Evolutionary conservation across 2,888 invertebrate genomes (phyloP).

Genomic region (Campoplex nolae): DNA sequence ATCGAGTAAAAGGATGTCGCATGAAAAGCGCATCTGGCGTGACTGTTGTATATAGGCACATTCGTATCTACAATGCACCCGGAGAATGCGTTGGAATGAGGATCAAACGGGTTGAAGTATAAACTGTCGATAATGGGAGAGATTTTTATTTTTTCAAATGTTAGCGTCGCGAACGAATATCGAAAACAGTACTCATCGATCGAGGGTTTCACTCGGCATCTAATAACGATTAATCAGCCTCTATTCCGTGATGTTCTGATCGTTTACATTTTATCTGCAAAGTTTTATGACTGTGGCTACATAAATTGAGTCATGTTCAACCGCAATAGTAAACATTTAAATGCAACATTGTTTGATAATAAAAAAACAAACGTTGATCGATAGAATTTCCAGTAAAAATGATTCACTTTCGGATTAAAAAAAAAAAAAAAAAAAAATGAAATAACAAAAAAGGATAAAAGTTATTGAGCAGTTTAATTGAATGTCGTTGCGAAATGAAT

Average conservation of each 20-base stretch:
- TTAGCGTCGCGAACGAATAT: neutral
- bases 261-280: neutral
- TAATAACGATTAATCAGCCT: neutral
- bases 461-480: neutral
- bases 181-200: neutral
- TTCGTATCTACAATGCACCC: neutral
- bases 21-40: conserved; percentile 47
- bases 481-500: neutral
- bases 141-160: neutral
- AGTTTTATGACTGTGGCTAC: neutral
- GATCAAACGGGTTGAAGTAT: neutral
- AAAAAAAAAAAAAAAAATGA: neutral
- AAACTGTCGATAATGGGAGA: neutral
- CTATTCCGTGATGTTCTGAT: neutral
- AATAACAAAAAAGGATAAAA: neutral
- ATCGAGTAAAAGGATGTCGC: conserved; percentile 42
- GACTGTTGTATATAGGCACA: conserved; percentile 9
- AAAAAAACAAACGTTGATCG: too few relatives aligned
- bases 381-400: too few relatives aligned
- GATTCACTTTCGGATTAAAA: too few relatives aligned
- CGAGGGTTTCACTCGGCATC: neutral
- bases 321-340: too few relatives aligned
- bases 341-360: too few relatives aligned
- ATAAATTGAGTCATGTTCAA: too few relatives aligned
- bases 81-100: conserved; percentile 30